A percentile compares a stretch with the other conserved stretches of the same genome.
Conservation (phyloP, 2,888 invertebrate species). For the Drosophila mercatorum region DNA sequence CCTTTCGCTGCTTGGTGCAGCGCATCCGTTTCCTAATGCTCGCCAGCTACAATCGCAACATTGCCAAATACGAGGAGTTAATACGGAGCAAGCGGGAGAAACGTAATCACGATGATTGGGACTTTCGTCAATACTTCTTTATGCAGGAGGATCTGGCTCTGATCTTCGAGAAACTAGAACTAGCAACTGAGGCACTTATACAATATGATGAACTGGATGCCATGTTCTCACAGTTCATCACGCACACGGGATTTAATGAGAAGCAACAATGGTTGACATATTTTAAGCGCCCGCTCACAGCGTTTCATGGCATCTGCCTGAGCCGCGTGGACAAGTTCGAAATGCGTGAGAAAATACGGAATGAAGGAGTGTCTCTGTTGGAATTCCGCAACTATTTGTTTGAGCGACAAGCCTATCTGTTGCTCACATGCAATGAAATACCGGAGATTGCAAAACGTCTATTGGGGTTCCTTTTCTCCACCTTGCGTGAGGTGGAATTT, state of each 20-base stretch:
- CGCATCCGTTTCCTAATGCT: conserved; percentile 91
- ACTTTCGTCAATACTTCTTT: conserved; percentile 97
- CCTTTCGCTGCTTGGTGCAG: conserved; percentile 93
- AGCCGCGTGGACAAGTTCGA: conserved; percentile 87
- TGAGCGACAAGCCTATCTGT: conserved; percentile 95
- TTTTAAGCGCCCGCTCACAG: conserved; percentile 91
- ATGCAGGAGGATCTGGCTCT: conserved; percentile 98
- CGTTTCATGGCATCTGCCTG: conserved; percentile 92
- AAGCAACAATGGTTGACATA: conserved; percentile 93
- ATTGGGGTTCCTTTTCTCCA: conserved; percentile 95
- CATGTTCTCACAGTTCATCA: conserved; percentile 97
- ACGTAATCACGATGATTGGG: conserved; percentile 96
- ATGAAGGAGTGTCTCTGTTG: conserved; percentile 88
- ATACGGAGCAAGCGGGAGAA: conserved; percentile 95
- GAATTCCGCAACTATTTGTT: conserved; percentile 97
- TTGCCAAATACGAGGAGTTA: conserved; percentile 94
- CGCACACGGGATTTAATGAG: conserved; percentile 95
- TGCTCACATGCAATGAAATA: conserved; percentile 85
- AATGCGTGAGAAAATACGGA: conserved; percentile 82
- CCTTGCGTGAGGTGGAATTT: conserved; percentile 92
- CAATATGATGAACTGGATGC: conserved; percentile 99
- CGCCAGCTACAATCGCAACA: conserved; percentile 93
- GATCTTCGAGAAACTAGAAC: conserved; percentile 96
- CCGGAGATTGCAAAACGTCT: conserved; percentile 92
- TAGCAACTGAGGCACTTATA: conserved; percentile 96